Conservation (phyloP, 2,113 vertebrate species). For the Myotis lucifugus region DNA sequence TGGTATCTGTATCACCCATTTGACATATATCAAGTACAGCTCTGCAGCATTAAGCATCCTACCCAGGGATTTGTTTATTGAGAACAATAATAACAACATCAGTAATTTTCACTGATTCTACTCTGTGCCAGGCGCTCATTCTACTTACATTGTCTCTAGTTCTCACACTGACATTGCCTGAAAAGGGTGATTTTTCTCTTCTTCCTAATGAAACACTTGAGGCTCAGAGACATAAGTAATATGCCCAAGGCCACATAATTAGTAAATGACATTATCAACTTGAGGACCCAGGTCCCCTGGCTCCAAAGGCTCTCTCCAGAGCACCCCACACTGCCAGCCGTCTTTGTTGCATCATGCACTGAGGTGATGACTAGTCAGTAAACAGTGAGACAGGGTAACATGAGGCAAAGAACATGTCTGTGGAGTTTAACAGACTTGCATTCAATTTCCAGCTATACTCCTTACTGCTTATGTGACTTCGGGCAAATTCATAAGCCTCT, state of each 20-base stretch:
- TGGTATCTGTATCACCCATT: not conserved
- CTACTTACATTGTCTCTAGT: not conserved
- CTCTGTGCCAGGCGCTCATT: not conserved
- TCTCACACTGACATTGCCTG: not conserved
- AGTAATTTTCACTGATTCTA: not conserved
- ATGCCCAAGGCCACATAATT: slow-evolving; percentile 30
- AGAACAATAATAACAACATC: not conserved
- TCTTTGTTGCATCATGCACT: rapidly evolving
- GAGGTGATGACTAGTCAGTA: not conserved
- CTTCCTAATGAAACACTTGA: slow-evolving; percentile 26
- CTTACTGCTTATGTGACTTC: not conserved
- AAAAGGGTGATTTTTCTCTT: not conserved
- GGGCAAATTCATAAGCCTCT: not conserved
- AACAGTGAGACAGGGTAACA: not conserved
- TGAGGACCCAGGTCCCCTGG: not conserved
- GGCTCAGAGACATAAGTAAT: not conserved
- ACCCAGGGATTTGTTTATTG: not conserved
- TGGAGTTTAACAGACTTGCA: not conserved
- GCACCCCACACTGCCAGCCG: not conserved
- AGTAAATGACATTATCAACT: not conserved
- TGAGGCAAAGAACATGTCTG: not conserved
- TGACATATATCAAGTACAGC: not conserved
- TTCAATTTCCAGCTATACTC: not conserved
- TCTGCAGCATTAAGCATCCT: not conserved
- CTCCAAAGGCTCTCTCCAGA: not conserved